phyloP scores from a whole-genome alignment of 2,888 invertebrate genomes.

The Microctonus aethiopoides region DNA sequence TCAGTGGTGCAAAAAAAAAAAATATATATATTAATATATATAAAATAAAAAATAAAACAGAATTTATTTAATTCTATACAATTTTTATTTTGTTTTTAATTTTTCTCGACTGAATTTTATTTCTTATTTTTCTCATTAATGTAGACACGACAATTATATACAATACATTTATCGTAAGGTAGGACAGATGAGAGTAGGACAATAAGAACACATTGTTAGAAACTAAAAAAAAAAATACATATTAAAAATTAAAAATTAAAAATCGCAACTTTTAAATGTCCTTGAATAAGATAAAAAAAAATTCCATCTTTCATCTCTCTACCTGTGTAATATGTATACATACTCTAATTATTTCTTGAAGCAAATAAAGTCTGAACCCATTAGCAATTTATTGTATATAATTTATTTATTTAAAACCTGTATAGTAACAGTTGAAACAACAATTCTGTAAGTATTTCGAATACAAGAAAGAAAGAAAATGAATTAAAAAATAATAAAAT shows the following conservation, averaged over 20 bases:
- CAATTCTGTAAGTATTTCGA: too few species aligned
- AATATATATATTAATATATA: background rate
- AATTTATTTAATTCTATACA: constrained; percentile 15
- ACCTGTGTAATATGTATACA: constrained; percentile 38
- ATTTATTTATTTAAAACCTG: too few species aligned
- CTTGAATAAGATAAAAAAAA: too few species aligned
- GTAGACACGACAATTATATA: constrained; percentile 32
- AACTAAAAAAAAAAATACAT: constrained; percentile 17
- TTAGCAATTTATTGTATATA: too few species aligned
- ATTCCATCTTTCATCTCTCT: constrained; percentile 29
- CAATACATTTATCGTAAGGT: constrained; percentile 7
- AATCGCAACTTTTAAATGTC: too few species aligned
- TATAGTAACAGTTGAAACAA: background rate
- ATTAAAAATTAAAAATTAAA: background rate
- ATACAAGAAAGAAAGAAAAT: too few species aligned
- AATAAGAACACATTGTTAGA: constrained; percentile 36
- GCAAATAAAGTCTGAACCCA: constrained; percentile 42
- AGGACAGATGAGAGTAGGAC: constrained; percentile 35
- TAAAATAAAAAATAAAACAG: too few species aligned
- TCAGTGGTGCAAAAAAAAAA: background rate
- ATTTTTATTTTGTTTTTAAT: background rate
- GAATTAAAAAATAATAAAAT: background rate
- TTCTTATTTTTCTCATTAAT: constrained; percentile 20
- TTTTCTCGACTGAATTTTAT: constrained; percentile 1
- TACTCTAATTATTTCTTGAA: constrained; percentile 37